Evolutionary conservation across 2,797 vertebrate species (phyloP).

Genomic region (Silurus lanzhouensis): DNA sequence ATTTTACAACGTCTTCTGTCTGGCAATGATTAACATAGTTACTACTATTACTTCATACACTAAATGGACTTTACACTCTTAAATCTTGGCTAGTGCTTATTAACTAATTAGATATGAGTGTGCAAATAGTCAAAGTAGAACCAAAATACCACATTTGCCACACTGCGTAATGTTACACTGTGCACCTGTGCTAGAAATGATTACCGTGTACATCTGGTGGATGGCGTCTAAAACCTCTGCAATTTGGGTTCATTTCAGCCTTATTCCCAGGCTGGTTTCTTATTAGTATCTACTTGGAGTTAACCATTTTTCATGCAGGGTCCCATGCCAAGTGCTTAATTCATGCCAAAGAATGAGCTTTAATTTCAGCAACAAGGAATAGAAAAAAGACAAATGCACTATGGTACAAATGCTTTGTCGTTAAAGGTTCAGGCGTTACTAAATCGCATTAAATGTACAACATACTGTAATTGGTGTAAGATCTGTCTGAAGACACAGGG

Average conservation of each 20-base stretch:
- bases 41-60: not conserved
- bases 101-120: constrained; percentile 2
- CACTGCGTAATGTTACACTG: not conserved
- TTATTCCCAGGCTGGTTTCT: not conserved
- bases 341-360: not conserved
- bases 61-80: not conserved
- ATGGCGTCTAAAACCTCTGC: not conserved
- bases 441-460: not conserved
- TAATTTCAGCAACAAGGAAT: not conserved
- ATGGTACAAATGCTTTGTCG: not conserved
- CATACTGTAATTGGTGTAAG: not conserved
- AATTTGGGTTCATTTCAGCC: not conserved
- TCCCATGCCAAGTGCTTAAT: not conserved
- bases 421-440: not conserved
- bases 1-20: not conserved
- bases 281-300: constrained; percentile 15
- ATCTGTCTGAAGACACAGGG: not conserved
- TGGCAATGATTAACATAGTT: not conserved
- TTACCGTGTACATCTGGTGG: constrained; percentile 1
- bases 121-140: not conserved
- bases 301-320: not conserved
- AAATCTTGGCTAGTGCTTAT: not conserved
- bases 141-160: constrained; percentile 1
- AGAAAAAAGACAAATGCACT: not conserved
- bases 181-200: constrained; percentile 3